phyloP scores from a whole-genome alignment of 2,797 vertebrate genomes.

The Tapirus indicus region DNA sequence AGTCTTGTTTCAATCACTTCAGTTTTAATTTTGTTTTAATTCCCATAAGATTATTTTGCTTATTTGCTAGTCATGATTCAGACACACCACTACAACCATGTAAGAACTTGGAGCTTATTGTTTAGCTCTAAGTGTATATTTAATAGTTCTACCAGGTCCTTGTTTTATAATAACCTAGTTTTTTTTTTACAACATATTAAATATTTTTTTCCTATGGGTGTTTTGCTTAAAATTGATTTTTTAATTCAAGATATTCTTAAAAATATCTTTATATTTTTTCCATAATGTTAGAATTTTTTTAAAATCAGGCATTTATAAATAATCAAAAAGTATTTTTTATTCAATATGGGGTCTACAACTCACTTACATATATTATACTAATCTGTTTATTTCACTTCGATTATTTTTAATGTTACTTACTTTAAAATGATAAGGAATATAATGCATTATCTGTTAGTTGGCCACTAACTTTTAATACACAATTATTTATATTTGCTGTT shows the following conservation, averaged over 20 bases:
- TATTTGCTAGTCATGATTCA: background rate
- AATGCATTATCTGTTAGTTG: background rate
- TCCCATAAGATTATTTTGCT: background rate
- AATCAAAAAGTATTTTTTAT: background rate
- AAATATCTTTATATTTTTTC: background rate
- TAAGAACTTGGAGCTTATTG: background rate
- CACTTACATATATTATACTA: background rate
- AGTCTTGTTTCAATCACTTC: background rate
- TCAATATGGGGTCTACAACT: background rate
- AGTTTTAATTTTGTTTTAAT: background rate
- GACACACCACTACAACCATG: background rate
- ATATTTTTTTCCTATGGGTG: background rate
- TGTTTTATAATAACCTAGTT: background rate
- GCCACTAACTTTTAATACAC: background rate
- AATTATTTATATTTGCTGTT: background rate
- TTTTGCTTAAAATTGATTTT: background rate
- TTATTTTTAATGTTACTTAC: background rate
- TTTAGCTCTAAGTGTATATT: background rate
- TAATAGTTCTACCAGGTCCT: background rate
- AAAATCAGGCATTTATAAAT: background rate
- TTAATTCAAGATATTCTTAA: background rate
- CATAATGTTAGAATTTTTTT: background rate
- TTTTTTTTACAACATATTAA: background rate
- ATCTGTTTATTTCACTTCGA: background rate
- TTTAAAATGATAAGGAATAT: background rate